A percentile compares a stretch with the other conserved stretches of the same genome.
phyloP scores from a whole-genome alignment of 1,140 invertebrate species.

The Drosophila mauritiana region DNA sequence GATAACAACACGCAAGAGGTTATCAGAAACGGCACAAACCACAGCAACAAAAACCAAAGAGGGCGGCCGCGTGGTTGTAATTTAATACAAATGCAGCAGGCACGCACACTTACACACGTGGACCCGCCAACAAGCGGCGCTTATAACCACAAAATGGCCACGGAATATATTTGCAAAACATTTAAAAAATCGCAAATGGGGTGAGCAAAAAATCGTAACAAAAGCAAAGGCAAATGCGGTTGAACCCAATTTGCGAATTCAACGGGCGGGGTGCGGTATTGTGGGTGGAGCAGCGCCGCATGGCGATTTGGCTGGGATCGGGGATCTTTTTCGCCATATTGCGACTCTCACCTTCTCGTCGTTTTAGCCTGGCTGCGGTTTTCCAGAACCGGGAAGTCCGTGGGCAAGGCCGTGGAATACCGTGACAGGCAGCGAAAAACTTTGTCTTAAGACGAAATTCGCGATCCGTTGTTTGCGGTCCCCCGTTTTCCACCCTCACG shows the following conservation, averaged over 20 bases:
- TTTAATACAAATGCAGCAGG: slow-evolving; percentile 24
- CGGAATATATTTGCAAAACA: slow-evolving; percentile 41
- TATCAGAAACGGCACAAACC: slow-evolving; percentile 44
- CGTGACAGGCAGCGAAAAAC: slow-evolving; percentile 48
- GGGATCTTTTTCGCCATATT: slow-evolving; percentile 3
- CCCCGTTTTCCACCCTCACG: slow-evolving; percentile 15
- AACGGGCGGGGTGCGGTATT: slow-evolving; percentile 9
- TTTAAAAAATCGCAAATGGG: slow-evolving; percentile 14
- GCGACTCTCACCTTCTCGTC: slow-evolving; percentile 61
- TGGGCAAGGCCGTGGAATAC: slow-evolving; percentile 19
- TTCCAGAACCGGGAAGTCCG: slow-evolving; percentile 14
- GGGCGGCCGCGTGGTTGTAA: slow-evolving; percentile 46
- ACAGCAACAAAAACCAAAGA: slow-evolving; percentile 20
- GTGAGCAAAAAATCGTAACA: not conserved
- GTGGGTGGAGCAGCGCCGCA: slow-evolving; percentile 24
- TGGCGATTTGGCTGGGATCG: slow-evolving; percentile 18
- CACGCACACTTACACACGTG: slow-evolving; percentile 59
- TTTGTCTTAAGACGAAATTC: slow-evolving; percentile 61
- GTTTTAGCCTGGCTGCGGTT: slow-evolving; percentile 27
- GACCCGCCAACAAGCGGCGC: slow-evolving; percentile 43
- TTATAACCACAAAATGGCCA: slow-evolving; percentile 73
- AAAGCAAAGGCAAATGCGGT: slow-evolving; percentile 18
- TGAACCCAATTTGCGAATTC: not conserved
- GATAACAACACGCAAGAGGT: slow-evolving; percentile 54
- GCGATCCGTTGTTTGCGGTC: slow-evolving; percentile 50